These are phyloP conservation scores for Melospiza georgiana DNA, from an alignment of 2,113 vertebrate species.

Conservation along the genomic window DNA sequence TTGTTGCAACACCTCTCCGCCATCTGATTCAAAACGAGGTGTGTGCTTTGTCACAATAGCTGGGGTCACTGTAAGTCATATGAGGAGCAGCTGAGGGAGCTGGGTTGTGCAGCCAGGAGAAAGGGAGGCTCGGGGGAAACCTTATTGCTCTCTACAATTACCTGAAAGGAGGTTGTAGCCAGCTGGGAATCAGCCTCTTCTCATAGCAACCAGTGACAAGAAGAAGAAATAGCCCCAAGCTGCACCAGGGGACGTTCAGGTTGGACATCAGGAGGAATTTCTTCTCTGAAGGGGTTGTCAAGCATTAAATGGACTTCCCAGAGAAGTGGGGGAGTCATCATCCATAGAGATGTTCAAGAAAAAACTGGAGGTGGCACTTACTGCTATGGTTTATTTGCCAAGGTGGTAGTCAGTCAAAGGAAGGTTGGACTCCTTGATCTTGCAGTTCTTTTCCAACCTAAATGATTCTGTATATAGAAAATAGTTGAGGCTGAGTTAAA, in stretches of 20 bases:
- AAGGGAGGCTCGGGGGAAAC: neutral
- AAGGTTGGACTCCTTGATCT: neutral
- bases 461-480: neutral
- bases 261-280: neutral
- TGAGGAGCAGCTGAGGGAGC: neutral
- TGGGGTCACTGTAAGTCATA: neutral
- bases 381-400: neutral
- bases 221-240: neutral
- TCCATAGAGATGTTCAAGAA: neutral
- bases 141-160: neutral
- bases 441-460: neutral
- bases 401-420: neutral
- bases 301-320: neutral
- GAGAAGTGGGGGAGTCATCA: neutral
- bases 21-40: neutral
- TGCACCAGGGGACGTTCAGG: neutral
- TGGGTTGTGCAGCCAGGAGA: neutral
- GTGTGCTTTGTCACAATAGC: neutral
- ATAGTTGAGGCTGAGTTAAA: neutral
- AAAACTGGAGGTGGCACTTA: fast-evolving
- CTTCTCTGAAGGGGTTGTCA: neutral
- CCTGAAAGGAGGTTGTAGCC: neutral
- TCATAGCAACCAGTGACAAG: neutral
- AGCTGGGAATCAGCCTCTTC: neutral
- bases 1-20: neutral